Percentiles rank a stretch among this genome's conserved stretches.
phyloP scores from a whole-genome alignment of 2,888 invertebrate species.

The Ditula angustiorana region DNA sequence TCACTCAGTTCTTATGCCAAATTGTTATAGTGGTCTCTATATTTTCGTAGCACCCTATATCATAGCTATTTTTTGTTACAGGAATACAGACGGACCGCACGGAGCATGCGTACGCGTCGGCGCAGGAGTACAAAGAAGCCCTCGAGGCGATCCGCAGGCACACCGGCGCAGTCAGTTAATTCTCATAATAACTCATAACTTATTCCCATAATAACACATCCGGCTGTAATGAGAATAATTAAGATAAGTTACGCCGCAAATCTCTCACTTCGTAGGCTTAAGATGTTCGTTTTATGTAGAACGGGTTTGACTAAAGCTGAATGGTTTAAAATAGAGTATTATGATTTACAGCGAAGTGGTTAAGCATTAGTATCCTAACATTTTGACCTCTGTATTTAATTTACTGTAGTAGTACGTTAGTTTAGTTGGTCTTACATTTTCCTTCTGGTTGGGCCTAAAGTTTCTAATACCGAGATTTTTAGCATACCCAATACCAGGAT shows the following conservation, averaged over 20 bases:
- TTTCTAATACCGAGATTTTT: no score
- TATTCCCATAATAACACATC: slow-evolving; percentile 26
- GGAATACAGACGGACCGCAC: slow-evolving; percentile 71
- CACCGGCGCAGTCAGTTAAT: slow-evolving; percentile 72
- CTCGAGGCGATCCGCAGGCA: slow-evolving; percentile 74
- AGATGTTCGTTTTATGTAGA: not conserved
- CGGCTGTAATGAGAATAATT: slow-evolving; percentile 24
- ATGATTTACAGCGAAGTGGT: no score
- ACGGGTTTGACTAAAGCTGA: not conserved
- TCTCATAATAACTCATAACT: slow-evolving; percentile 21
- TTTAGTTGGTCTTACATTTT: no score
- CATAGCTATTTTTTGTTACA: slow-evolving; percentile 51
- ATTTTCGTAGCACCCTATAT: not conserved
- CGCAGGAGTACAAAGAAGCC: slow-evolving; percentile 78
- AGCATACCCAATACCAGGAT: no score
- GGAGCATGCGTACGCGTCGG: slow-evolving; percentile 70
- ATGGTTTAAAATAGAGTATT: no score
- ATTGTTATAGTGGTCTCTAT: no score
- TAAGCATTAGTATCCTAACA: no score
- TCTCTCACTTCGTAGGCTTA: not conserved
- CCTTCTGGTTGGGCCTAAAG: no score
- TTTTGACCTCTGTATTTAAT: no score
- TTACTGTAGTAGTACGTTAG: no score
- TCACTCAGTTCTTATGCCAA: no score
- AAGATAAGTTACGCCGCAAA: slow-evolving; percentile 10